A percentile compares a stretch with the other conserved stretches of the same genome.
phyloP scores from a whole-genome alignment of 2,113 vertebrate species.

The Amphiprion ocellaris region DNA sequence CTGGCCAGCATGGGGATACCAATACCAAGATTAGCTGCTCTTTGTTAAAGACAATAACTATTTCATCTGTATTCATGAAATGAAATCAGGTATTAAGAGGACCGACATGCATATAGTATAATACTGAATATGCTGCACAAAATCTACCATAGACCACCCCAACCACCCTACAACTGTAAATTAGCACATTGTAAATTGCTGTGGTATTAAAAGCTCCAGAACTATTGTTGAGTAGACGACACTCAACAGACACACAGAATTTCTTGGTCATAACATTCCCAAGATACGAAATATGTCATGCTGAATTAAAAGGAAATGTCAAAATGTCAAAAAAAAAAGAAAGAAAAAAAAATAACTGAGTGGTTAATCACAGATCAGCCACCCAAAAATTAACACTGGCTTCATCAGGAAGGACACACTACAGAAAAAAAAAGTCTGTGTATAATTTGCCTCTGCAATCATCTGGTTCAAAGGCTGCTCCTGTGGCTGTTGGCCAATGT shows the following conservation, averaged over 20 bases:
- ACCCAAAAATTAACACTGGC: not conserved
- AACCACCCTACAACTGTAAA: not conserved
- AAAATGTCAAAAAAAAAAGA: not conserved
- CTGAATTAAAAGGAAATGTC: not conserved
- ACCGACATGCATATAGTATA: not conserved
- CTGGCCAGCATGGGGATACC: constrained; percentile 98
- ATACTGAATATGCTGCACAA: not conserved
- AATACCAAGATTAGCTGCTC: constrained; percentile 95
- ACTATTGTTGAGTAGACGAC: not conserved
- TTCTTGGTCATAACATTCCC: not conserved
- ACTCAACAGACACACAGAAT: not conserved
- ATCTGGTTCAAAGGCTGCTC: constrained; percentile 11
- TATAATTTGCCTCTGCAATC: constrained; percentile 28
- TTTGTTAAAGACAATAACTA: constrained; percentile 60
- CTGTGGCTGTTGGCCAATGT: not conserved
- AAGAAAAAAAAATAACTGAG: constrained; percentile 13
- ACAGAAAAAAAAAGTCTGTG: not conserved
- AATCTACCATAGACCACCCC: not conserved
- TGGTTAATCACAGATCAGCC: constrained; percentile 29
- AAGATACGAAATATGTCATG: not conserved
- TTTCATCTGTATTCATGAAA: not conserved
- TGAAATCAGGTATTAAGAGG: not conserved
- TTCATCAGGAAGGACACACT: not conserved
- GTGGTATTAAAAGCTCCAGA: not conserved
- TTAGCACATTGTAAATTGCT: not conserved